Conservation (phyloP, 2,888 invertebrate genomes). For the Oligia latruncula region DNA sequence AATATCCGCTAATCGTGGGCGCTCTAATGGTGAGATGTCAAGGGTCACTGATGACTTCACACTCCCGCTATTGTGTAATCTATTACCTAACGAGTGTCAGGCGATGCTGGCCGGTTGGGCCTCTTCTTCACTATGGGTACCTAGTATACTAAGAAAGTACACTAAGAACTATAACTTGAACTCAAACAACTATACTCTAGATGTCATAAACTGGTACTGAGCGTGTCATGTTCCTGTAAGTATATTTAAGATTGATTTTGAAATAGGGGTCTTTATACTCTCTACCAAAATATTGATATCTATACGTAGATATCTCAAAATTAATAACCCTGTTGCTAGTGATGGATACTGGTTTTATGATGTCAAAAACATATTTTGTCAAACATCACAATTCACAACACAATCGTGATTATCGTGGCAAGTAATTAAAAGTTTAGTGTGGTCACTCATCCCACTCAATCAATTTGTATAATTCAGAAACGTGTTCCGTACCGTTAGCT, state of each 20-base stretch:
- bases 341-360: neutral
- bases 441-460: slow-evolving; percentile 61
- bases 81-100: slow-evolving; percentile 67
- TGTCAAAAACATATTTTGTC: neutral
- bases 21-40: slow-evolving; percentile 69
- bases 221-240: slow-evolving; percentile 15
- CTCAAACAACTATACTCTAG: slow-evolving; percentile 43
- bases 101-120: slow-evolving; percentile 25
- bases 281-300: neutral
- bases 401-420: slow-evolving; percentile 27
- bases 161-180: slow-evolving; percentile 14
- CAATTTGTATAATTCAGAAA: slow-evolving; percentile 61
- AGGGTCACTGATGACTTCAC: slow-evolving; percentile 73
- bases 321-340: neutral
- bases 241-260: slow-evolving; percentile 33
- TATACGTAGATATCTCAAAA: neutral
- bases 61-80: slow-evolving; percentile 71
- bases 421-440: slow-evolving; percentile 53
- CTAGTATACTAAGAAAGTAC: neutral
- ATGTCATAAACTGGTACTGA: slow-evolving; percentile 39
- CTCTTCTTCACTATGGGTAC: slow-evolving; percentile 28
- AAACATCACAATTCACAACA: slow-evolving; percentile 23
- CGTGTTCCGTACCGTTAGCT: slow-evolving; percentile 67
- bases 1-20: slow-evolving; percentile 67
- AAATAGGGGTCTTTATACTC: slow-evolving; percentile 5